Conservation (phyloP, 2,797 vertebrate genomes). For the Anas flavirostris region DNA sequence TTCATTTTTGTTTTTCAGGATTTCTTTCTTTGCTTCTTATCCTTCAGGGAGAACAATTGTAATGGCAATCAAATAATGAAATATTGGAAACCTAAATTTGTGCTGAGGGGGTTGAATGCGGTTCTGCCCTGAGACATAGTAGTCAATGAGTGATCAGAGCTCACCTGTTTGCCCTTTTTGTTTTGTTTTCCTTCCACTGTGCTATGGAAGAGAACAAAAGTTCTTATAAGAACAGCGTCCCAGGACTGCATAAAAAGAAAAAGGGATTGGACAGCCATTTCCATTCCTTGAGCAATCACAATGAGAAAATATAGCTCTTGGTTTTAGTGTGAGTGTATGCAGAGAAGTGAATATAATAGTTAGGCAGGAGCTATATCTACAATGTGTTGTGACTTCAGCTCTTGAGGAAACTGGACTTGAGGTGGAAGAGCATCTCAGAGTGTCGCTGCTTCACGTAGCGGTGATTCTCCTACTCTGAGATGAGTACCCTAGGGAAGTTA, state of each 20-base stretch:
- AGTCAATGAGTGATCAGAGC: neutral
- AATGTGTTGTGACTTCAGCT: neutral
- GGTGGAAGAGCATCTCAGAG: neutral
- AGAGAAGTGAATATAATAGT: neutral
- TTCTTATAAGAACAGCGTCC: neutral
- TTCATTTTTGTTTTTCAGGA: no score
- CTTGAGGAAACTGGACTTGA: neutral
- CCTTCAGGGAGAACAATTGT: fast-evolving
- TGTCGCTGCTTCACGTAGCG: neutral
- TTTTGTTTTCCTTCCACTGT: neutral
- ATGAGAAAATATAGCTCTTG: neutral
- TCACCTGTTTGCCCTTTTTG: neutral
- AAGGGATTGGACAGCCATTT: neutral
- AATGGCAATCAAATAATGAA: neutral
- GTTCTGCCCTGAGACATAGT: neutral
- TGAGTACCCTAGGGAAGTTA: neutral
- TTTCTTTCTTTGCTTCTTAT: neutral
- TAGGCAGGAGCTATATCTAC: neutral
- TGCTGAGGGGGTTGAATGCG: neutral
- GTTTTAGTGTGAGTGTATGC: neutral
- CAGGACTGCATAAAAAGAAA: neutral
- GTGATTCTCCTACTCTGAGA: neutral
- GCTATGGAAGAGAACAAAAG: neutral
- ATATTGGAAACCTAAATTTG: neutral
- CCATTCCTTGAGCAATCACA: neutral